Conservation (phyloP, 2,888 invertebrate species). For the Lasius fuliginosus region DNA sequence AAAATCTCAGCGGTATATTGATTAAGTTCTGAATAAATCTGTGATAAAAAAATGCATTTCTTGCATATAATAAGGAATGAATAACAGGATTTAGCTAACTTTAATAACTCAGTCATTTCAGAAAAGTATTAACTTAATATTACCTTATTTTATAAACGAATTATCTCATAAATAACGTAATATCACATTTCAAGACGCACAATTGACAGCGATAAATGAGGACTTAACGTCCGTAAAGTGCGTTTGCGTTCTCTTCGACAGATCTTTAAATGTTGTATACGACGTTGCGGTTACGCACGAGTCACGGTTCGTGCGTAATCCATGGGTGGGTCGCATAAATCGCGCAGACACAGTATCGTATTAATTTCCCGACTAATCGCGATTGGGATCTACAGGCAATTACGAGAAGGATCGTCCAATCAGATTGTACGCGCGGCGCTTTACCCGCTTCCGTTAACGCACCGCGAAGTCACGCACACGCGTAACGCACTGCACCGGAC, state of each 20-base stretch:
- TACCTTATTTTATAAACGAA: not conserved
- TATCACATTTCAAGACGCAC: constrained; percentile 10
- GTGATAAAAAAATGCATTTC: not conserved
- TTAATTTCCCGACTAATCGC: constrained; percentile 84
- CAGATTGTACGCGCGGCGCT: constrained; percentile 69
- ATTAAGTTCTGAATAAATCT: not conserved
- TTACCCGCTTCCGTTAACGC: constrained; percentile 72
- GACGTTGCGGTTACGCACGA: constrained; percentile 66
- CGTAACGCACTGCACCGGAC: constrained; percentile 55
- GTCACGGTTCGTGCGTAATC: constrained; percentile 73
- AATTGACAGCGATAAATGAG: not conserved
- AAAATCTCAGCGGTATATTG: not conserved
- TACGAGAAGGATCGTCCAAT: constrained; percentile 82
- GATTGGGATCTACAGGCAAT: constrained; percentile 85
- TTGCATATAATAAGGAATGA: not conserved
- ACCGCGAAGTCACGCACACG: constrained; percentile 77
- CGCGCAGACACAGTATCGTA: constrained; percentile 79
- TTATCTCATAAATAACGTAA: constrained; percentile 1
- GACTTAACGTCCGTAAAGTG: constrained; percentile 18
- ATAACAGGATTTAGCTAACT: not conserved
- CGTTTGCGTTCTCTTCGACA: constrained; percentile 31
- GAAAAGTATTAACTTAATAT: not conserved
- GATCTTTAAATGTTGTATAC: constrained; percentile 51
- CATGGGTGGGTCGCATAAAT: constrained; percentile 79
- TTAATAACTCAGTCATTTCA: not conserved